Base-by-base conservation (phyloP, 2,113 vertebrate genomes). In the Gasterosteus nipponicus region DNA sequence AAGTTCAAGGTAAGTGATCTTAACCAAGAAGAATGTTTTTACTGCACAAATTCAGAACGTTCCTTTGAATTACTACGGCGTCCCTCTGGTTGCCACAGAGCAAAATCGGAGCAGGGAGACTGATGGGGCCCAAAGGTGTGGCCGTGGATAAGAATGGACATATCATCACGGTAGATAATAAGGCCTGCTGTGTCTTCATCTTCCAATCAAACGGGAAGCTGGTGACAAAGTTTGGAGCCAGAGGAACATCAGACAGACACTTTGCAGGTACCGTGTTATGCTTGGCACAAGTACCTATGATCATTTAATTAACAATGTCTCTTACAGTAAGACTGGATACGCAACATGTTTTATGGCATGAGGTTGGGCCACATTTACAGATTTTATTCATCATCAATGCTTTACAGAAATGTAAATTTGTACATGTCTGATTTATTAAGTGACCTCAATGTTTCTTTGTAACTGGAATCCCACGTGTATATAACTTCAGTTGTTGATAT, bases 161-260 rank as follows among this genome's bases (percentile, higher is more conserved):
- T 68, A 97, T 99, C 89, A 98, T 99, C 54, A 96, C 98, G 2
- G 97, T 96, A 3, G 98, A 99, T 88, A 99, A 98, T 89, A 99
- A 99, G 80, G 97, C 97, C 18, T 99, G 97, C 87, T 98, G 97
- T n/a, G 96, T 99, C 89, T 98, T 98, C 90, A 97, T 97, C 90
- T 99, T 99, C 93, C 98, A 99, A 89, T 94, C 97, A 78, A 98
- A 96, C 0, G 98, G 98, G 62, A 99, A 99, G 78, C 92, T 99
- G 15, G 96, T 99, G 90, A 96, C 96, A 18, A 96, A 96, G 69
- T 99, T 99, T 3, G 98, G 98, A 4, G 95, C 96, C 73, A 96
- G 95, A 0, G 97, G 97, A 62, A 96, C 96, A 0, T 96, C 95
- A 8, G 98, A 99, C 83, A 93, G 96, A 70, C 98, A 99, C 88